Conservation (phyloP, 64 coral and sea anemone species). For the Stichodactyla mertensii region DNA sequence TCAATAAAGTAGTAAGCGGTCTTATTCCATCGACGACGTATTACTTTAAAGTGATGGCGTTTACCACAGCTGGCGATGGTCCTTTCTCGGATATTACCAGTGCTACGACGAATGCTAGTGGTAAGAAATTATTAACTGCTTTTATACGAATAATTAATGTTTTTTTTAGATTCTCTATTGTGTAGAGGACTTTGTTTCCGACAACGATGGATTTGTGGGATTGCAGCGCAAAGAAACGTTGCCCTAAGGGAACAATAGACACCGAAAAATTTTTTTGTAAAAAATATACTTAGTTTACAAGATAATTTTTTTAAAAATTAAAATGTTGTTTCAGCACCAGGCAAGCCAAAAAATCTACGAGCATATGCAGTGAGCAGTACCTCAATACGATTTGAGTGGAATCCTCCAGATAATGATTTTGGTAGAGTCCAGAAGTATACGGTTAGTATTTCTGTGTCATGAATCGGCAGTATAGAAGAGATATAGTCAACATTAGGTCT, state of each 20-base stretch:
- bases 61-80: not conserved
- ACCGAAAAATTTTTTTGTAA: too few relatives aligned
- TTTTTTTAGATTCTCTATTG: too few relatives aligned
- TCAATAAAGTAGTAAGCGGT: not conserved
- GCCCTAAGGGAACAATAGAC: too few relatives aligned
- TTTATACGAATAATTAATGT: too few relatives aligned
- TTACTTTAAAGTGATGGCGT: slow-evolving; percentile 48
- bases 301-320: not conserved
- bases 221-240: too few relatives aligned
- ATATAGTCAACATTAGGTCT: too few relatives aligned
- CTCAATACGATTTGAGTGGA: slow-evolving; percentile 24
- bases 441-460: not conserved
- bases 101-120: slow-evolving; percentile 36
- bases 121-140: slow-evolving; percentile 5
- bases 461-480: too few relatives aligned
- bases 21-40: slow-evolving; percentile 33
- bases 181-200: too few relatives aligned
- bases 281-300: too few relatives aligned
- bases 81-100: slow-evolving; percentile 32
- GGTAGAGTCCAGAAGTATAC: slow-evolving; percentile 15
- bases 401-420: not conserved
- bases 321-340: slow-evolving; percentile 26
- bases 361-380: slow-evolving; percentile 2
- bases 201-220: too few relatives aligned
- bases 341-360: not conserved